Evolutionary conservation across 2,888 invertebrate species (phyloP).

Genomic region (Notodonta dromedarius): DNA sequence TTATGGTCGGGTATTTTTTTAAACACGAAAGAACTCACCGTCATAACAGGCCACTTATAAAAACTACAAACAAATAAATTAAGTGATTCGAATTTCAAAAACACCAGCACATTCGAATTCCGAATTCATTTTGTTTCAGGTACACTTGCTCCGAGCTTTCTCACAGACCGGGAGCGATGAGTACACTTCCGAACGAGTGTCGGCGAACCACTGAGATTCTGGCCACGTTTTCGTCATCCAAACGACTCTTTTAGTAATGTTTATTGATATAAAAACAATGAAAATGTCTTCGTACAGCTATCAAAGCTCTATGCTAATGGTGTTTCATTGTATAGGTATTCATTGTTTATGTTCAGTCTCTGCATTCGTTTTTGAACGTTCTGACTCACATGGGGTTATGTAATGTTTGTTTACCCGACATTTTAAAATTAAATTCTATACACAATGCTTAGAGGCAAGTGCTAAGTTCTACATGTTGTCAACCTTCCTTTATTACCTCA

Average conservation of each 20-base stretch:
- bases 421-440: too few relatives aligned
- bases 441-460: too few relatives aligned
- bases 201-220: conserved; percentile 24
- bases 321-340: background rate
- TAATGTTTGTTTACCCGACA: too few relatives aligned
- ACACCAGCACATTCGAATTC: conserved; percentile 1
- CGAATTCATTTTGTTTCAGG: conserved; percentile 1
- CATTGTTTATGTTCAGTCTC: background rate
- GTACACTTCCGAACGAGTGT: conserved; percentile 16
- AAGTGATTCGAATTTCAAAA: conserved; percentile 6
- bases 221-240: conserved; percentile 19
- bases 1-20: too few relatives aligned
- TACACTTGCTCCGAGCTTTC: conserved; percentile 1
- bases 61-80: background rate
- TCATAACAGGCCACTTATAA: background rate
- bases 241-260: background rate
- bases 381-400: too few relatives aligned
- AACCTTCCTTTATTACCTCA: too few relatives aligned
- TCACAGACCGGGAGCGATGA: conserved; percentile 4
- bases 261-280: conserved; percentile 6
- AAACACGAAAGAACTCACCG: conserved; percentile 1
- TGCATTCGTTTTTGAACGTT: too few relatives aligned
- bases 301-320: background rate
- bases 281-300: conserved; percentile 1
- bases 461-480: too few relatives aligned